Evolutionary conservation across 2,797 vertebrate genomes (phyloP).

Genomic region (Hephaestus fuliginosus): DNA sequence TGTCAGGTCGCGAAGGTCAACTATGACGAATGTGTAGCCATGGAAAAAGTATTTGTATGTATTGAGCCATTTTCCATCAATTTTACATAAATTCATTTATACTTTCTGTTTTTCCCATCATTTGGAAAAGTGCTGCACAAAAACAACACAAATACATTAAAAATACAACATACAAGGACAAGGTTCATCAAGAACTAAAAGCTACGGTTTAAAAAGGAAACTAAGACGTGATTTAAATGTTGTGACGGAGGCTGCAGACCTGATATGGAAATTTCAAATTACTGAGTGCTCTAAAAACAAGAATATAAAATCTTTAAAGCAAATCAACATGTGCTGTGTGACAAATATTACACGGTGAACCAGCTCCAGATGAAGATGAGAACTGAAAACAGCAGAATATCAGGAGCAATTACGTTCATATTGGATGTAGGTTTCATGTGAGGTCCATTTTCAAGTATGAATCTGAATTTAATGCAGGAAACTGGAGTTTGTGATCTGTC

Average conservation of each 20-base stretch:
- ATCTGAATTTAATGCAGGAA: neutral
- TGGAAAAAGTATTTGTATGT: neutral
- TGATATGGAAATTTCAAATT: neutral
- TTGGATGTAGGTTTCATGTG: neutral
- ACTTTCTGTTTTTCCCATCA: neutral
- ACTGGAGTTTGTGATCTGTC: neutral
- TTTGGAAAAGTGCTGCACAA: slow-evolving; percentile 5
- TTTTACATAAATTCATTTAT: neutral
- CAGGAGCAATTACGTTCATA: neutral
- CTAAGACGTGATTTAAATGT: neutral
- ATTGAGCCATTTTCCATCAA: neutral
- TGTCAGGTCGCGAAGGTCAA: neutral
- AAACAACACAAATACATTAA: neutral
- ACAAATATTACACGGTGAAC: neutral
- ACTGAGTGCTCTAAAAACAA: slow-evolving; percentile 10
- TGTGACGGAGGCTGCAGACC: neutral
- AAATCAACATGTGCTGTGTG: neutral
- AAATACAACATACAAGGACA: slow-evolving; percentile 22
- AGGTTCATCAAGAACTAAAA: neutral
- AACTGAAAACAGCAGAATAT: neutral
- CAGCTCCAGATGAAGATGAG: neutral
- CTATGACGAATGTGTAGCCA: too few species aligned
- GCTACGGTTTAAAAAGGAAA: neutral
- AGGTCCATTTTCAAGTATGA: neutral
- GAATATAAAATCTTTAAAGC: neutral